Evolutionary conservation across 2,113 vertebrate genomes (phyloP).

Genomic region (Bettongia penicillata): DNA sequence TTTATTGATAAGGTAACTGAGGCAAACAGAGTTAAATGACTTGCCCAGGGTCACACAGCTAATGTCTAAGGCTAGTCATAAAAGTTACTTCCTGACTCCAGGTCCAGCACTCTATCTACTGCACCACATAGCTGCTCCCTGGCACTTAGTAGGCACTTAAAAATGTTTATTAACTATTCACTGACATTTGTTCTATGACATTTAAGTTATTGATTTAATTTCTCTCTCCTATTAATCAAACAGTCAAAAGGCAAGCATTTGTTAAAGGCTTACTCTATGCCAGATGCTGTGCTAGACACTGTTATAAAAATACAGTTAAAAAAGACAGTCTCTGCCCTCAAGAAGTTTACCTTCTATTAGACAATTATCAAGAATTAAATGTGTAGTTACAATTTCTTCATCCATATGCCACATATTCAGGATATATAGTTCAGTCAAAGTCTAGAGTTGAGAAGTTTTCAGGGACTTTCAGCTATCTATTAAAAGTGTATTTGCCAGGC

Average conservation of each 20-base stretch:
- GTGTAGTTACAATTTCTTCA: neutral
- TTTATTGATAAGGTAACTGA: neutral
- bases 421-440: too few relatives aligned
- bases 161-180: neutral
- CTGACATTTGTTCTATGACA: neutral
- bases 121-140: fast-evolving
- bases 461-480: neutral
- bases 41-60: neutral
- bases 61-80: too few relatives aligned
- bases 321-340: neutral
- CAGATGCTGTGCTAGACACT: neutral
- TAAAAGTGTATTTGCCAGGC: neutral
- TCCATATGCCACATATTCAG: too few relatives aligned
- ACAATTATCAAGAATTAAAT: neutral
- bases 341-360: neutral
- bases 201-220: neutral
- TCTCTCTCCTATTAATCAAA: neutral
- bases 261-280: neutral
- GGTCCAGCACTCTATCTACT: neutral
- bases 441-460: neutral
- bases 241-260: neutral
- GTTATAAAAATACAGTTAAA: neutral
- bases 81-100: neutral
- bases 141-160: neutral
- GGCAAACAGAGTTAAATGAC: neutral